These are phyloP conservation scores for Huso huso DNA, from an alignment of 2,797 vertebrate genomes.

Conservation along the genomic window DNA sequence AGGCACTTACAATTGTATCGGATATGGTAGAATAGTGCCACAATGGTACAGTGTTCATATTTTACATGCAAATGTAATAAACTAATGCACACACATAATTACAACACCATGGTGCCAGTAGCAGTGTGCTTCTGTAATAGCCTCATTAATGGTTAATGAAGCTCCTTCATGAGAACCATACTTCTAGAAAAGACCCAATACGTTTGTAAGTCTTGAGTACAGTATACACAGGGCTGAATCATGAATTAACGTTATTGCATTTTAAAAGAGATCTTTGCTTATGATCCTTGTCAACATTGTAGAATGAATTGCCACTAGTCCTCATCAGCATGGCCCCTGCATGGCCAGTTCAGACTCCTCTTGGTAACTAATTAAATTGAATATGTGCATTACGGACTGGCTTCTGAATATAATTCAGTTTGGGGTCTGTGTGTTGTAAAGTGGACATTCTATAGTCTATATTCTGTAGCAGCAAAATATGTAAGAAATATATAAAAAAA, in stretches of 20 bases:
- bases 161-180: neutral
- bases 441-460: neutral
- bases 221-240: neutral
- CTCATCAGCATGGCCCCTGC: slow-evolving; percentile 8
- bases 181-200: neutral
- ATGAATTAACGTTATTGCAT: slow-evolving; percentile 10
- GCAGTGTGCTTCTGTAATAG: neutral
- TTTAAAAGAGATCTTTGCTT: slow-evolving; percentile 14
- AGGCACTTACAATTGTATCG: no score
- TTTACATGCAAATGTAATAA: no score
- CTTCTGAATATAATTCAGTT: slow-evolving; percentile 6
- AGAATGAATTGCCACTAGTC: slow-evolving; percentile 10
- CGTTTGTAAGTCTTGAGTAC: neutral
- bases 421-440: slow-evolving; percentile 5
- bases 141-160: neutral
- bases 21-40: no score
- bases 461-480: no score
- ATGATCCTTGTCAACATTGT: slow-evolving; percentile 14
- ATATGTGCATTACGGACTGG: slow-evolving; percentile 8
- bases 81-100: no score
- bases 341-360: slow-evolving; percentile 13
- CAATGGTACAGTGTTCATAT: no score
- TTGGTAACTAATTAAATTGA: slow-evolving; percentile 17
- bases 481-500: no score
- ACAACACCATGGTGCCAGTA: no score